Evolutionary conservation across 37 sponge, comb jelly and placozoan genomes (phyloP).

Genomic region (Axinella damicornis): DNA sequence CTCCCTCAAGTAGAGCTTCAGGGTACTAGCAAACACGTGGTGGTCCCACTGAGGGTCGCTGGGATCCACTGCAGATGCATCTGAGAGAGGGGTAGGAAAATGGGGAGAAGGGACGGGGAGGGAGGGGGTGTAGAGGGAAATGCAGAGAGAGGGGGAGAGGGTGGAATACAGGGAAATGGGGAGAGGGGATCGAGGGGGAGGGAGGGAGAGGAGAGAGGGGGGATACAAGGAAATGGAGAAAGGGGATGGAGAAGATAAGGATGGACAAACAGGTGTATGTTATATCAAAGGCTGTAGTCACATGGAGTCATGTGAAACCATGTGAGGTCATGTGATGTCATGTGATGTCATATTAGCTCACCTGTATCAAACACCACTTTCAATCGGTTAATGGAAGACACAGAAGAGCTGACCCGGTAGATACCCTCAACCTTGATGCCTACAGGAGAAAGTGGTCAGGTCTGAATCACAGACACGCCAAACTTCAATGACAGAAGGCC

Average conservation of each 20-base stretch:
- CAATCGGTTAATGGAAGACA: conserved; percentile 43
- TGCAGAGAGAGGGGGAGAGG: neutral
- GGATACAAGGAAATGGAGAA: neutral
- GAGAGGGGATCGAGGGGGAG: neutral
- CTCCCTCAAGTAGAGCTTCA: conserved; percentile 89
- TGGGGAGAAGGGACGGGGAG: neutral
- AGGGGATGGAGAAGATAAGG: too few relatives aligned
- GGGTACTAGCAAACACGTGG: conserved; percentile 57
- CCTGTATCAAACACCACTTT: conserved; percentile 69
- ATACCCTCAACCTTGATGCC: conserved; percentile 72
- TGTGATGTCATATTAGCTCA: neutral
- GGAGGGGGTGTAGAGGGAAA: neutral
- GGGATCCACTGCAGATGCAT: conserved; percentile 24
- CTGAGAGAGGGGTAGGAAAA: neutral
- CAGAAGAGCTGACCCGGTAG: conserved; percentile 69
- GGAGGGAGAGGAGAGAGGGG: neutral
- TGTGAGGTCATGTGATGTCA: neutral
- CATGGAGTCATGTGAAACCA: neutral
- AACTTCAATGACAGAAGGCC: too few relatives aligned
- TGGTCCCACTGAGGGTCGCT: conserved; percentile 52
- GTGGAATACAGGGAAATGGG: neutral
- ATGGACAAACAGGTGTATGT: too few relatives aligned
- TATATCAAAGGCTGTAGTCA: too few relatives aligned
- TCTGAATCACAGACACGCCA: too few relatives aligned
- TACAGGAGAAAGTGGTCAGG: neutral